Base-by-base conservation (phyloP, 1,140 invertebrate genomes). In the Drosophila bifasciata region DNA sequence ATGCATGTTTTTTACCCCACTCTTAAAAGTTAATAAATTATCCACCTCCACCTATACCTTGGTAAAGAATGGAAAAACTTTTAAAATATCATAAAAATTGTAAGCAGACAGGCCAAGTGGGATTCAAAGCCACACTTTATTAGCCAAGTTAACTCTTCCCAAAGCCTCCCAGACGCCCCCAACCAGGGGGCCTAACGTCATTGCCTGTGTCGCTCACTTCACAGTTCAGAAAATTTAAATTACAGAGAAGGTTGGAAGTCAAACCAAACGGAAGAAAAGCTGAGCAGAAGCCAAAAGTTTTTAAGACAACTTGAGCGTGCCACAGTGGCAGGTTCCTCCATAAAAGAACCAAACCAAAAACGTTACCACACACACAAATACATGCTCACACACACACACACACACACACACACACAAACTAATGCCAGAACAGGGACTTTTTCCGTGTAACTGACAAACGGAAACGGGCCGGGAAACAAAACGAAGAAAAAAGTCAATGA, bases 221-320 rank as follows among this genome's bases (percentile, higher is more conserved):
- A 86, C 81, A 86, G 81, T 88, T 81, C 63, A 77, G 68, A 75
- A 88, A 78, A 86, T 88, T 86, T 83, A 86, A 86, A 86, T 86
- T 86, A 86, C 78, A 84, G 79, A 79, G 78, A 51, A 85, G 76
- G 80, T 71, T 71, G 80, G 55, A 56, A 57, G 68, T 46, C 56
- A 57, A 78, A 67, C 57, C 58, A 67, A 71, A 64, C 61, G 57
- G 52, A 74, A 68, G 16, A 56, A 49, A 19, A 49, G 28, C 25
- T 13, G 49, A 68, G 63, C 68, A 68, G 81, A 81, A 76, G 63
- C 62, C 58, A 78, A 83, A 81, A 83, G 79, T 83, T 75, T 76
- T 66, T 53, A 64, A 70, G 61, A 71, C 64, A 79, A 83, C 79
- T 85, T 59, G 77, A 86, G 76, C 52, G 32, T 36, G 32, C 11